A percentile compares a stretch with the other conserved stretches of the same genome.
These are phyloP conservation scores for Meandrusa payeni DNA, from an alignment of 2,888 invertebrate species.

Conservation along the genomic window DNA sequence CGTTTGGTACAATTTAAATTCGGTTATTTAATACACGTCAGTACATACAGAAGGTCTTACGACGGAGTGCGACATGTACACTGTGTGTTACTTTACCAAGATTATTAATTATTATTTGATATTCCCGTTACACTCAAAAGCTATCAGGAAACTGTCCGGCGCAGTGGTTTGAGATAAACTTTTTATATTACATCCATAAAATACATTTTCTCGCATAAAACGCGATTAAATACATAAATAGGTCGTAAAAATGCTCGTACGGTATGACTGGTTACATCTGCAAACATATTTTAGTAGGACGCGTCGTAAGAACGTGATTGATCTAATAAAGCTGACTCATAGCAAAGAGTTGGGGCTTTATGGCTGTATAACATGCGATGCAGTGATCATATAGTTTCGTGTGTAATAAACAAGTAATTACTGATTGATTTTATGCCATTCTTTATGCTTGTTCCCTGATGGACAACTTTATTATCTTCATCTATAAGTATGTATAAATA, in stretches of 20 bases:
- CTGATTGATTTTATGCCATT: constrained; percentile 19
- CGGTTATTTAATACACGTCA: too few relatives aligned
- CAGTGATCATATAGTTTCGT: constrained; percentile 30
- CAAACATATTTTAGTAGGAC: constrained; percentile 31
- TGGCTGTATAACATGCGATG: constrained; percentile 30
- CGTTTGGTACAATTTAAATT: too few relatives aligned
- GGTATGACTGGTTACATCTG: constrained; percentile 25
- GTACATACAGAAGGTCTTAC: too few relatives aligned
- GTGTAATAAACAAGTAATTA: constrained; percentile 26
- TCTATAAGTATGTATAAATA: too few relatives aligned
- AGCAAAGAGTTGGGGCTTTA: constrained; percentile 27
- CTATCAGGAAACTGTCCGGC: too few relatives aligned
- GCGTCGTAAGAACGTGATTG: constrained; percentile 31
- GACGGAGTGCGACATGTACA: too few relatives aligned
- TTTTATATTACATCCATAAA: constrained; percentile 9
- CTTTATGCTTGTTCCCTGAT: too few relatives aligned
- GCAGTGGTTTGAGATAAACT: too few relatives aligned
- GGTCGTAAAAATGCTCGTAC: constrained; percentile 25
- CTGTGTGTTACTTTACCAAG: too few relatives aligned
- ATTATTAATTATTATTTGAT: too few relatives aligned
- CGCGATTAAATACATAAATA: constrained; percentile 28
- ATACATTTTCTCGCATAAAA: constrained; percentile 24
- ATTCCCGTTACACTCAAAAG: too few relatives aligned
- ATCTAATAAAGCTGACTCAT: constrained; percentile 32
- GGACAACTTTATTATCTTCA: too few relatives aligned